phyloP scores from a whole-genome alignment of 2,888 invertebrate species.

The Chromoteleia sp. region DNA sequence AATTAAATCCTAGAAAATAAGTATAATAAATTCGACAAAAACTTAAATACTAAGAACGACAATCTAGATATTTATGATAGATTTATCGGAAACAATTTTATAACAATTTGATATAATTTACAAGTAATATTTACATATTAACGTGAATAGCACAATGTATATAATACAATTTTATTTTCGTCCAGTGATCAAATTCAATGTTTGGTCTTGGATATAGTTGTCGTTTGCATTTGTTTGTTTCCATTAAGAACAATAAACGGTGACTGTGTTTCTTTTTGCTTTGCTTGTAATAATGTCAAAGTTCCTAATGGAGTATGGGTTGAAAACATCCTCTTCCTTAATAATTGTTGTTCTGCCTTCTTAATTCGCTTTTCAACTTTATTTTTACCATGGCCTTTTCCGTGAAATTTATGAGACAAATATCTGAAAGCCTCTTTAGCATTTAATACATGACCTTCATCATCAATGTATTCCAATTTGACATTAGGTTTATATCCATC shows the following conservation, averaged over 20 bases:
- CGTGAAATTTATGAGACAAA: constrained; percentile 99
- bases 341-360: constrained; percentile 96
- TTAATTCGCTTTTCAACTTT: constrained; percentile 98
- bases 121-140: too few species aligned
- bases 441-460: constrained; percentile 95
- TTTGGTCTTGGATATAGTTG: constrained; percentile 84
- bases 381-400: constrained; percentile 99
- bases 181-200: constrained; percentile 72
- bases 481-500: constrained; percentile 96
- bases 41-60: too few species aligned
- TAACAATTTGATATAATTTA: too few species aligned
- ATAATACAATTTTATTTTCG: too few species aligned
- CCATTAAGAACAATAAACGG: constrained; percentile 97
- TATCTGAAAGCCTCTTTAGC: constrained; percentile 99
- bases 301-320: constrained; percentile 99
- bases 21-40: background rate
- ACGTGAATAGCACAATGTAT: too few species aligned
- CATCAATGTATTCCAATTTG: constrained; percentile 98
- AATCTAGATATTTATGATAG: too few species aligned
- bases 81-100: too few species aligned
- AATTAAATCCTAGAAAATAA: too few species aligned
- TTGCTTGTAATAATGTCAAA: constrained; percentile 96
- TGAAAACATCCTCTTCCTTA: constrained; percentile 99
- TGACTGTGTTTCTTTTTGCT: constrained; percentile 97
- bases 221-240: constrained; percentile 89